These are phyloP conservation scores for Pollenia amentaria DNA, from an alignment of 2,888 invertebrate genomes.

Conservation along the genomic window DNA sequence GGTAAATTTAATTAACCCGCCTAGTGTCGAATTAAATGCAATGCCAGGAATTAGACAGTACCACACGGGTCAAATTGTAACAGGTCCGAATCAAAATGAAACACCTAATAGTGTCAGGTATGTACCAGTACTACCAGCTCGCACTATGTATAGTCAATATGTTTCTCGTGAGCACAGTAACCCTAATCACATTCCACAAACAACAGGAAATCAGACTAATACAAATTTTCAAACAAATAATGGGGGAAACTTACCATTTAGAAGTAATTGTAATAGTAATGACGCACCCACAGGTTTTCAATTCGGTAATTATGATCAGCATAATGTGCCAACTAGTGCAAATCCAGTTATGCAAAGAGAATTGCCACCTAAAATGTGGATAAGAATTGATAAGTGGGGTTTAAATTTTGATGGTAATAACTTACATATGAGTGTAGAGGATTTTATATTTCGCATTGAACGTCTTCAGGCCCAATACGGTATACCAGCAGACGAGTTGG, in stretches of 20 bases:
- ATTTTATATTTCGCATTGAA: slow-evolving; percentile 54
- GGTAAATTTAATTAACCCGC: too few relatives aligned
- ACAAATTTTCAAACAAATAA: too few relatives aligned
- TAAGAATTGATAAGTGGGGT: slow-evolving; percentile 51
- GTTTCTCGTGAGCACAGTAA: neutral
- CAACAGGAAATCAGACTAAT: too few relatives aligned
- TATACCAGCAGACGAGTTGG: slow-evolving; percentile 10
- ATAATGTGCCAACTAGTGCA: neutral
- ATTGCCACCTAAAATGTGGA: neutral
- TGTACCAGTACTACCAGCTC: too few relatives aligned
- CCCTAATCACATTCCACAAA: too few relatives aligned
- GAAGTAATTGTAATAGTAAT: neutral
- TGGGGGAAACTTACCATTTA: too few relatives aligned
- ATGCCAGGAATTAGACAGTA: too few relatives aligned
- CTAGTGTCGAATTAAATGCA: too few relatives aligned
- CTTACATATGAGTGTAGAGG: slow-evolving; percentile 17
- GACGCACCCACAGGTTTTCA: neutral
- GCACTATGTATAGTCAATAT: neutral
- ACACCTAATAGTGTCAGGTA: too few relatives aligned
- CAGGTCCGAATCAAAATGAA: too few relatives aligned
- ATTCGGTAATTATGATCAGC: neutral
- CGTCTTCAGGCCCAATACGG: slow-evolving; percentile 27
- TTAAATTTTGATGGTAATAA: slow-evolving; percentile 46
- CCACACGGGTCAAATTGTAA: too few relatives aligned
- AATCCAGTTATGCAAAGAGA: neutral